Conservation (phyloP, 1,140 invertebrate genomes). For the Subanguina moxae region DNA sequence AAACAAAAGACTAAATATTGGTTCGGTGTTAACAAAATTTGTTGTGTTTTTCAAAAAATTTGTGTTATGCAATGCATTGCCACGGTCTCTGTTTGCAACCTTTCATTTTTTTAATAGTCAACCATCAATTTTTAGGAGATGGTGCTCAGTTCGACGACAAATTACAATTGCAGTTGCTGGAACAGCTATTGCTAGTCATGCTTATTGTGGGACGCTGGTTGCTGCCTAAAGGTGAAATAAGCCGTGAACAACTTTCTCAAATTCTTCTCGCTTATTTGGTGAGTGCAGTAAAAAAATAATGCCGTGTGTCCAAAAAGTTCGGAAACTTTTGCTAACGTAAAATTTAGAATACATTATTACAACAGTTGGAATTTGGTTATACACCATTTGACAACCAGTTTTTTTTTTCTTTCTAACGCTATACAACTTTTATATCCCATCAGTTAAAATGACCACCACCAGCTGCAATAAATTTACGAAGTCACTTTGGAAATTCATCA, state of each 20-base stretch:
- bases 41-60: too few species aligned
- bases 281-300: constrained; percentile 64
- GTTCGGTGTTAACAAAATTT: too few species aligned
- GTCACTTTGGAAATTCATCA: too few species aligned
- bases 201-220: constrained; percentile 62
- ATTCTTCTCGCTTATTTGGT: constrained; percentile 73
- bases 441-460: too few species aligned
- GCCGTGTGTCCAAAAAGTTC: too few species aligned
- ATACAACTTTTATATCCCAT: not conserved
- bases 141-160: constrained; percentile 25
- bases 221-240: constrained; percentile 72
- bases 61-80: too few species aligned
- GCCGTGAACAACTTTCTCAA: constrained; percentile 82
- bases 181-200: constrained; percentile 61
- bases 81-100: not conserved
- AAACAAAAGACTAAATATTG: too few species aligned
- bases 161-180: constrained; percentile 73
- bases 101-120: not conserved
- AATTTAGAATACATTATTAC: too few species aligned
- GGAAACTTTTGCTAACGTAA: too few species aligned
- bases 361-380: too few species aligned
- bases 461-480: too few species aligned
- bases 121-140: constrained; percentile 1
- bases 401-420: not conserved
- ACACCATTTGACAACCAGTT: too few species aligned